Evolutionary conservation across 2,113 vertebrate genomes (phyloP).

Genomic region (Rattus rattus): DNA sequence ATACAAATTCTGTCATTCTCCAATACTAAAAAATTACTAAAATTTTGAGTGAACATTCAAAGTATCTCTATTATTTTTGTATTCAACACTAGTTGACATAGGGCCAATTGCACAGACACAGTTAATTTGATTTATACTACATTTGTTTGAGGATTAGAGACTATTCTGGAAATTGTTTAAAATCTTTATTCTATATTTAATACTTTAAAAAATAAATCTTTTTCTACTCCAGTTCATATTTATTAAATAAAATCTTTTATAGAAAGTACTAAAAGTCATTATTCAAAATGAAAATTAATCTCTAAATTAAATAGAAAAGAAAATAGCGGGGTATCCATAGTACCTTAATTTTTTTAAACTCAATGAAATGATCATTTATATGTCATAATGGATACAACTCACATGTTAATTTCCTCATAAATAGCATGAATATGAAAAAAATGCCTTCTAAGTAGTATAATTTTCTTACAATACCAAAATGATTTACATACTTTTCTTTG

Average conservation of each 20-base stretch:
- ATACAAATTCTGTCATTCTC: neutral
- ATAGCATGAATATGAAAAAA: neutral
- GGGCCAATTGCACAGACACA: neutral
- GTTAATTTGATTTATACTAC: neutral
- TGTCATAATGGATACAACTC: neutral
- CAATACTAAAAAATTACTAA: neutral
- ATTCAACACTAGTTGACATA: neutral
- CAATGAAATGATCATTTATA: neutral
- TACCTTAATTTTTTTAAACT: neutral
- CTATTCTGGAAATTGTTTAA: neutral
- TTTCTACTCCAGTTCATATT: neutral
- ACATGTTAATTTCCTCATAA: neutral
- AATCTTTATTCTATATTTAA: neutral
- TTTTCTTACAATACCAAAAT: neutral
- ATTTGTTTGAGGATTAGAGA: neutral
- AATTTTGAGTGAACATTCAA: neutral
- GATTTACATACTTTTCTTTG: neutral
- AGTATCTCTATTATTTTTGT: neutral
- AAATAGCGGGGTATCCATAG: neutral
- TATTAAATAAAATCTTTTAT: neutral
- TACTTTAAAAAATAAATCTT: constrained; percentile 75
- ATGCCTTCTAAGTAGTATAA: neutral
- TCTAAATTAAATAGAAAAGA: neutral
- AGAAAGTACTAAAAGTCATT: neutral
- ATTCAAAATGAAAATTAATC: neutral